These are phyloP conservation scores for Neofelis nebulosa DNA, from an alignment of 2,113 vertebrate genomes.

Conservation along the genomic window DNA sequence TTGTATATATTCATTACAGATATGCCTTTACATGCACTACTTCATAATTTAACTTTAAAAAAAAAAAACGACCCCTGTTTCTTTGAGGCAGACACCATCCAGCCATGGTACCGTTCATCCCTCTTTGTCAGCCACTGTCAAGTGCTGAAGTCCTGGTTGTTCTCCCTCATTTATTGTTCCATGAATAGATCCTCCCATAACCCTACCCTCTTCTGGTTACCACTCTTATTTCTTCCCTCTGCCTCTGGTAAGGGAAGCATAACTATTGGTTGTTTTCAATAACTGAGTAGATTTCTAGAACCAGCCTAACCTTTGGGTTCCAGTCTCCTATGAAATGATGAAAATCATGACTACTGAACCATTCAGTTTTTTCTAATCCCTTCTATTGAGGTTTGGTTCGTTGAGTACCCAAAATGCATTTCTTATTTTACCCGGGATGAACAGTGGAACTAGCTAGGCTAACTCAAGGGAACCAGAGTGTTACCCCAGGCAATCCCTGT, in stretches of 20 bases:
- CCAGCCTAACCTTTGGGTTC: not conserved
- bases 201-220: not conserved
- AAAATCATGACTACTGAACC: not conserved
- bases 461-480: not conserved
- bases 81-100: not conserved
- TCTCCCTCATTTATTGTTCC: not conserved
- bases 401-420: not conserved
- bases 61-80: not conserved
- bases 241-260: not conserved
- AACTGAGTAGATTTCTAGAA: not conserved
- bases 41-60: not conserved
- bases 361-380: not conserved
- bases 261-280: not conserved
- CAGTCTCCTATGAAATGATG: not conserved
- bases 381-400: not conserved
- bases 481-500: not conserved
- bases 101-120: not conserved
- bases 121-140: not conserved
- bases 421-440: not conserved
- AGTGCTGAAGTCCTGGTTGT: not conserved
- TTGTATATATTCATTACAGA: not conserved
- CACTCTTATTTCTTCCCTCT: not conserved
- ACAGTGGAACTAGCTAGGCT: not conserved
- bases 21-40: not conserved
- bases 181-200: not conserved